Base-by-base conservation (phyloP, 2,113 vertebrate genomes). In the Seriola rivoliana region DNA sequence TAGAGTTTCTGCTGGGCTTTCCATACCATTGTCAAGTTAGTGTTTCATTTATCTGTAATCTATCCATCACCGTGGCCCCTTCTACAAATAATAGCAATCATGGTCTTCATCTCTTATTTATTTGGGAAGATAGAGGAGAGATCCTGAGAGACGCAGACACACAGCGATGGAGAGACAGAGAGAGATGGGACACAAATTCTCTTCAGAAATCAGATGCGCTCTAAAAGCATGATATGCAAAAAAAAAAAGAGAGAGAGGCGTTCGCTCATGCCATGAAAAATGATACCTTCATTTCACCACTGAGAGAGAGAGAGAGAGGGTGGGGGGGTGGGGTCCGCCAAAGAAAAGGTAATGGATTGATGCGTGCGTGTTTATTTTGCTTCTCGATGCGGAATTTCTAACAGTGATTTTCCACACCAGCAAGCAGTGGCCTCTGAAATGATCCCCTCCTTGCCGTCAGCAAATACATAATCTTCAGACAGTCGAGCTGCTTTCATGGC, bases 381-480 rank as follows among this genome's bases (percentile, higher is more conserved):
- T 72, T 48, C 76, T 82, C 54, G 13, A 46, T 86, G 84, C 14
- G 1, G 69, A 89, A 85, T 77, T 81, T 80, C 70, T 46, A 63
- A 71, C 70, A 58, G 87, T 85, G 78, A 91, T 92, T 91, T 91
- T 91, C 90, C 88, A 89, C 90, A 17, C 75, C 65, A 40, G 78
- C 70, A n/a, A 86, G 55, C 86, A 86, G 60, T 50, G 79, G 72
- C 74, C 85, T 80, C 80, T 36, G 80, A 78, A 88, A 84, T 71
- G 59, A 83, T 80, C 72, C 48, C 62, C 65, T 74, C 60, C 60
- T 80, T 14, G 0, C 74, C 44, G 64, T 86, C 87, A 85, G 81
- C 73, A 80, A 83, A 89, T 71, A 78, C 80, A 84, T 83, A 82
- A 85, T 88, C 63, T 81, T 65, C 75, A 81, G 78, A 85, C 78